Evolutionary conservation across 2,797 vertebrate genomes (phyloP), one percentile per base, ranked within the genome.

Genomic region (Tenualosa ilisha): DNA sequence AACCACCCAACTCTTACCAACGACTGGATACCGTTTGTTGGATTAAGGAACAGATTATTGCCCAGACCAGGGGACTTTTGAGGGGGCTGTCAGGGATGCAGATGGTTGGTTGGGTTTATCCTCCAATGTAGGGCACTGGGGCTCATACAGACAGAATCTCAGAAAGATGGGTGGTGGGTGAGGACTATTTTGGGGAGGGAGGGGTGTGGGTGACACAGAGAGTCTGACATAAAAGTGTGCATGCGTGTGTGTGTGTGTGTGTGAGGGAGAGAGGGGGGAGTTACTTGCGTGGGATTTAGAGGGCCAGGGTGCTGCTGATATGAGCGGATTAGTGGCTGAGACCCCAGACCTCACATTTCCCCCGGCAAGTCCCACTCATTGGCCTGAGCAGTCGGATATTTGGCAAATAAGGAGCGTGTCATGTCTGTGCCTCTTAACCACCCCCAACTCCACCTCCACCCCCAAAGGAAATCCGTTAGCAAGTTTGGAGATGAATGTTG

Each of bases 121-220:
- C 86, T 63, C 46, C 84, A 88, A 89, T 85, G 37, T 87, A 88
- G 84, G 85, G 68, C 88, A 88, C 68, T 83, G 72, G 83, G 85
- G 72, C 86, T 84, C 51, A 46, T 40, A 43, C 50, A 86, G 68
- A 83, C 12, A 46, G 82, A 59, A 37, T 43, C 46, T 50, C 37
- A 17, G 46, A 81, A 81, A 85, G 81, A 85, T 81, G 81, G 56
- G 72, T 7, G 49, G 50, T 37, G 20, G 40, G 51, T 3, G 82
- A 53, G 49, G 63, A 49, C 7, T 22, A n/a, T 53, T 61, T 50
- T 72, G 82, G 68, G 37, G 81, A 26, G 37, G 56, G 51, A 53
- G 51, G 49, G 24, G 56, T 50, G 81, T 31, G 81, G 31, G 37
- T 20, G 37, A 43, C 72, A 43, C 4, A 1, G 37, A 15, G 15